These are phyloP conservation scores for Watsonalla cultraria DNA, from an alignment of 2,888 invertebrate species.

Conservation along the genomic window DNA sequence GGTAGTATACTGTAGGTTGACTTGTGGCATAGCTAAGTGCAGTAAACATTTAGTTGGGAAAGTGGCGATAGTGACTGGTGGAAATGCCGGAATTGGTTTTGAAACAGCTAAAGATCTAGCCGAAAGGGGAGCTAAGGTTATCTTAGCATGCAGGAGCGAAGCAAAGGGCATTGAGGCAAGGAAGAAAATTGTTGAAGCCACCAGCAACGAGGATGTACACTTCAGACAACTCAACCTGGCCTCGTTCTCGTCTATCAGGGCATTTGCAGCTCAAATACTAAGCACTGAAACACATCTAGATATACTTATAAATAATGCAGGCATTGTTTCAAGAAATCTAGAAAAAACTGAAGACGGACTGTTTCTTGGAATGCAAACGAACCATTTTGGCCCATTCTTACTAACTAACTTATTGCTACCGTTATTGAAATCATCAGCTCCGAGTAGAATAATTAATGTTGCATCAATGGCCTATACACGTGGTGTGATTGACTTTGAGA, in stretches of 20 bases:
- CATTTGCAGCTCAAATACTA: slow-evolving; percentile 79
- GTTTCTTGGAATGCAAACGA: slow-evolving; percentile 76
- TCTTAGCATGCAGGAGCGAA: slow-evolving; percentile 88
- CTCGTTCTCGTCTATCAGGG: slow-evolving; percentile 74
- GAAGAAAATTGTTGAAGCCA: slow-evolving; percentile 35
- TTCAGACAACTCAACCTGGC: slow-evolving; percentile 68
- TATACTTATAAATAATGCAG: slow-evolving; percentile 81
- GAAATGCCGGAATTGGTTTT: slow-evolving; percentile 88
- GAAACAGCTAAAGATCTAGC: slow-evolving; percentile 86
- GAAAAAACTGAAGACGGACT: slow-evolving; percentile 79
- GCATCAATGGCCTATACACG: slow-evolving; percentile 43
- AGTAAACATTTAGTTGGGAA: slow-evolving; percentile 83
- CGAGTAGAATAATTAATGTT: slow-evolving; percentile 58
- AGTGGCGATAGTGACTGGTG: slow-evolving; percentile 90
- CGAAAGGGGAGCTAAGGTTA: slow-evolving; percentile 84
- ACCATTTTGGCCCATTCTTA: slow-evolving; percentile 82
- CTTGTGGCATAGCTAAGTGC: slow-evolving; percentile 43
- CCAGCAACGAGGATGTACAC: slow-evolving; percentile 49
- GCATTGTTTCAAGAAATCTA: slow-evolving; percentile 54
- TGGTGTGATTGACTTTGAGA: slow-evolving; percentile 41
- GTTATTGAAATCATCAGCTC: slow-evolving; percentile 51
- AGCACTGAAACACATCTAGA: slow-evolving; percentile 73
- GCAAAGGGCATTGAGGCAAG: slow-evolving; percentile 79
- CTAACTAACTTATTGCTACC: slow-evolving; percentile 80
- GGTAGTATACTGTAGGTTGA: slow-evolving; percentile 34